Percentiles rank a stretch among this genome's conserved stretches.
These are phyloP conservation scores for Cardiocondyla obscurior DNA, from an alignment of 1,140 invertebrate genomes.

Conservation along the genomic window DNA sequence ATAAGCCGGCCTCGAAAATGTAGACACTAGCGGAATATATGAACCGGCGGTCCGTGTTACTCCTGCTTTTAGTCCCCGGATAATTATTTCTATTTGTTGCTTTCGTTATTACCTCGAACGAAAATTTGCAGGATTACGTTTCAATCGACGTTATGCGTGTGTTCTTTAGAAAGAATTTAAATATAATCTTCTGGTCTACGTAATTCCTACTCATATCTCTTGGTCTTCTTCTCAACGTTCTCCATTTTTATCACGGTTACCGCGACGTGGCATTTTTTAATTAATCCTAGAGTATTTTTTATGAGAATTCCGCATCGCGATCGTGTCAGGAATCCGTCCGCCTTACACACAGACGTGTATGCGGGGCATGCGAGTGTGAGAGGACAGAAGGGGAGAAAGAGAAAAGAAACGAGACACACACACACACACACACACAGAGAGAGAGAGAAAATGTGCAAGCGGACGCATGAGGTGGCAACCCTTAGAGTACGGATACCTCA, in stretches of 20 bases:
- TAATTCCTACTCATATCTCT: conserved; percentile 58
- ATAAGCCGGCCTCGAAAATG: conserved; percentile 67
- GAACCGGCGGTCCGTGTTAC: conserved; percentile 29
- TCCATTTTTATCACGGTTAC: conserved; percentile 52
- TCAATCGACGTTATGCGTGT: too few relatives aligned
- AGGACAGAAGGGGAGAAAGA: background rate
- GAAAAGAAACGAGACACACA: too few relatives aligned
- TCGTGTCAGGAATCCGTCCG: conserved; percentile 67
- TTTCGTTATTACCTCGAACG: conserved; percentile 37
- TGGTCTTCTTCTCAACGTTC: conserved; percentile 24
- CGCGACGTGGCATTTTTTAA: conserved; percentile 77
- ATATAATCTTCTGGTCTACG: conserved; percentile 67
- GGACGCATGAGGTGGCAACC: conserved; percentile 12
- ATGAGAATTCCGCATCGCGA: conserved; percentile 75
- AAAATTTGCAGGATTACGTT: conserved; percentile 46
- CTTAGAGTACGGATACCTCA: conserved; percentile 49
- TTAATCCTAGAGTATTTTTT: conserved; percentile 77
- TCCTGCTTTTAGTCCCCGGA: conserved; percentile 40
- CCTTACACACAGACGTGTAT: background rate
- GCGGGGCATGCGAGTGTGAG: background rate
- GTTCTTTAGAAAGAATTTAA: conserved; percentile 71
- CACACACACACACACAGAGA: too few relatives aligned
- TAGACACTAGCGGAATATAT: conserved; percentile 67
- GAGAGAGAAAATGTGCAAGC: background rate
- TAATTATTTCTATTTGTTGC: conserved; percentile 52